Evolutionary conservation across 2,888 invertebrate genomes (phyloP).

Genomic region (Balanococcus diminutus): DNA sequence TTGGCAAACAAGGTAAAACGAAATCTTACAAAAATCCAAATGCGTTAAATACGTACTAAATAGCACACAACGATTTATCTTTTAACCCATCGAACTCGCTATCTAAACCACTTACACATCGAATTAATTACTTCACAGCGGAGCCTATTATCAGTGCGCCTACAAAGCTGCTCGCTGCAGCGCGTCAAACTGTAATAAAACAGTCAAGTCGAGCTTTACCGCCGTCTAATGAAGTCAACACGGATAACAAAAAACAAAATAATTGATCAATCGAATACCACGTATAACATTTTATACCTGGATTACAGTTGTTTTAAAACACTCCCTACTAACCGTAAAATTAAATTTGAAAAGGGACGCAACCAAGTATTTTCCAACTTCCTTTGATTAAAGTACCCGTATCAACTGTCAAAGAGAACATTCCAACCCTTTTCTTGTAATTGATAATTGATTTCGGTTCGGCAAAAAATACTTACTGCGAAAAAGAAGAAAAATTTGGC

Average conservation of each 20-base stretch:
- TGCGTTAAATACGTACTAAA: background rate
- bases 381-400: slow-evolving; percentile 43
- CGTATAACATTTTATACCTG: slow-evolving; percentile 36
- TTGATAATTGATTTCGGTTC: slow-evolving; percentile 42
- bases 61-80: background rate
- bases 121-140: slow-evolving; percentile 4
- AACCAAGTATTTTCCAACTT: slow-evolving; percentile 31
- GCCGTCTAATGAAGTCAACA: background rate
- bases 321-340: slow-evolving; percentile 22
- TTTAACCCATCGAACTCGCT: background rate
- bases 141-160: background rate
- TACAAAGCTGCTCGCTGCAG: background rate
- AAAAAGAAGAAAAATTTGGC: slow-evolving; percentile 33
- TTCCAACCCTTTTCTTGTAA: slow-evolving; percentile 44
- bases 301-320: slow-evolving; percentile 34
- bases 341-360: slow-evolving; percentile 42
- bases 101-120: slow-evolving; percentile 7
- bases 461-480: background rate
- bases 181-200: slow-evolving; percentile 19
- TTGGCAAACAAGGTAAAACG: no score
- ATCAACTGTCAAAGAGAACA: slow-evolving; percentile 39
- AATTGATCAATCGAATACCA: slow-evolving; percentile 33
- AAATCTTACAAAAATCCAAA: background rate
- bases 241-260: slow-evolving; percentile 37
- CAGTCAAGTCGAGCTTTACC: slow-evolving; percentile 10